Base-by-base conservation (phyloP, 2,797 vertebrate species). In the Sternotherus odoratus region DNA sequence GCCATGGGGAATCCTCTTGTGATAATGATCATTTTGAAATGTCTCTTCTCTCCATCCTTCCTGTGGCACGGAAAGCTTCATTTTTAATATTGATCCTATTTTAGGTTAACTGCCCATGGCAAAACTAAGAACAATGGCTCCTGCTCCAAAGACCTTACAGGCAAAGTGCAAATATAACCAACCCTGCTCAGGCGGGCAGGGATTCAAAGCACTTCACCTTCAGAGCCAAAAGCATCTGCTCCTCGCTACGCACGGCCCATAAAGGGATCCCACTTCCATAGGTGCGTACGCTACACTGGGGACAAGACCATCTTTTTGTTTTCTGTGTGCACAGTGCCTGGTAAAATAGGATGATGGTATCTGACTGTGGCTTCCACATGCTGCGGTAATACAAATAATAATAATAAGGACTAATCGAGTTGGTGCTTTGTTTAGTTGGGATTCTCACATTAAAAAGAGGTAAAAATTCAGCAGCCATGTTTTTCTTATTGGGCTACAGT, bases 191-290 rank as follows among this genome's bases (percentile, higher is more conserved):
- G 30, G 1, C 0, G 0, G 0, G 11, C 0, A 1, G 11, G 81
- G 51, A 5, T 12, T 79, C 36, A 0, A 0, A 0, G 46, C 5
- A 51, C 26, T 0, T 0, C 10, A 15, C 36, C 6, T 74, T 1
- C 43, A 46, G 46, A 53, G 49, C 66, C 66, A 6, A 69, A n/a
- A 12, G 12, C 3, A 7, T 4, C 21, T 15, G 3, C 28, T 11
- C 26, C 4, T 16, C 10, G 6, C 0, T 0, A 23, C 2, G 72
- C 21, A 39, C 21, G 21, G 66, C 12, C 66, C 23, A 36, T 36
- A 60, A 60, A 60, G 6, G 57, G 30, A 16, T 13, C 28, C 57
- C 15, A 2, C 30, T 60, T 16, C 30, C 8, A 16, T 33, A 60
- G 30, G 6, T 9, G 33, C 57, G 33, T 16, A 60, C 57, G 4